A percentile compares a stretch with the other conserved stretches of the same genome.
Evolutionary conservation across 64 coral and sea anemone genomes (phyloP).

Genomic region (Trachythela sp.): DNA sequence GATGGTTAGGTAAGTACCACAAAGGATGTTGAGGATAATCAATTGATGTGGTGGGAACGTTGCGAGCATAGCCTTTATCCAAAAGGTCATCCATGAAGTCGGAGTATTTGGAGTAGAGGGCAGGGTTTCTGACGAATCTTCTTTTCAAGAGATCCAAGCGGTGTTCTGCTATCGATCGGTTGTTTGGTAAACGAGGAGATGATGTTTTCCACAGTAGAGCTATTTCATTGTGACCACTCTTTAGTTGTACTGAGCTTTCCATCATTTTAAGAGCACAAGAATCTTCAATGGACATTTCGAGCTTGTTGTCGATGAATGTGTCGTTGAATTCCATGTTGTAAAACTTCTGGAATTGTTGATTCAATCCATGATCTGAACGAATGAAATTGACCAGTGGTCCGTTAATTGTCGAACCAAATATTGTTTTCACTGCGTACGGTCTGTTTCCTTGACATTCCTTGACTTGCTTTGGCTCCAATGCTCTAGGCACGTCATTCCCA

Average conservation of each 20-base stretch:
- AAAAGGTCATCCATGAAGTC: conserved; percentile 46
- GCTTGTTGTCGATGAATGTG: conserved; percentile 6
- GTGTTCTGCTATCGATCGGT: conserved; percentile 31
- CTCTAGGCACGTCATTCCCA: conserved; percentile 44
- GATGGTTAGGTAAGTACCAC: conserved; percentile 14
- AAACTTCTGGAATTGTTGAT: conserved; percentile 53
- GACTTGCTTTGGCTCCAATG: conserved; percentile 31
- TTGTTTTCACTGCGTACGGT: conserved; percentile 43
- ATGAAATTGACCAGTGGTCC: conserved; percentile 50
- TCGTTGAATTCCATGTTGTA: conserved; percentile 68
- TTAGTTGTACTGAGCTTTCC: conserved; percentile 29
- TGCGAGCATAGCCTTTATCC: conserved; percentile 29
- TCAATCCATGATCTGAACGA: conserved; percentile 33
- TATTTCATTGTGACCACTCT: conserved; percentile 31
- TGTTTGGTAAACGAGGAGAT: conserved; percentile 8
- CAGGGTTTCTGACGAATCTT: conserved; percentile 25
- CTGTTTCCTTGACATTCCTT: conserved; percentile 25
- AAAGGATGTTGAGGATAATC: background rate
- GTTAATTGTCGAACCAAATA: conserved; percentile 47
- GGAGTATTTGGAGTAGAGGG: conserved; percentile 33
- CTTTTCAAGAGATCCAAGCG: conserved; percentile 32
- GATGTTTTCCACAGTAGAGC: conserved; percentile 32
- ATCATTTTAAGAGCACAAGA: conserved; percentile 32
- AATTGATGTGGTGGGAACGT: conserved; percentile 7
- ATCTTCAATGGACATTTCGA: conserved; percentile 5